Evolutionary conservation across 2,113 vertebrate species (phyloP).

Genomic region (Shinisaurus crocodilurus): DNA sequence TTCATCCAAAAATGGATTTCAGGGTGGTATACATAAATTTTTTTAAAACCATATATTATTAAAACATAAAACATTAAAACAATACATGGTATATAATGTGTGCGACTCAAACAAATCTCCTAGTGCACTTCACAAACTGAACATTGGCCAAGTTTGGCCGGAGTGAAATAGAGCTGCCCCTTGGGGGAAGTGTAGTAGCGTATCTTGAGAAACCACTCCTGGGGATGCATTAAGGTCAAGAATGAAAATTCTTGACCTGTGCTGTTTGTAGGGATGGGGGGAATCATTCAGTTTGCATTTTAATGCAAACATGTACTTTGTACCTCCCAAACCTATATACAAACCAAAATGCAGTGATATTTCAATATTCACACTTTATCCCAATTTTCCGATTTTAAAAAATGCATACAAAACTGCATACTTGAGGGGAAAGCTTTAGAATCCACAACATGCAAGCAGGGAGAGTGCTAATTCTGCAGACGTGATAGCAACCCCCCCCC

Average conservation of each 20-base stretch:
- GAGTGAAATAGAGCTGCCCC: not conserved
- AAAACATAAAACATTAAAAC: not conserved
- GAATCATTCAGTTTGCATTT: too few species aligned
- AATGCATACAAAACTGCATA: too few species aligned
- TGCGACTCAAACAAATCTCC: not conserved
- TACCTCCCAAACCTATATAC: too few species aligned
- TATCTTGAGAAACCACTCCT: too few species aligned
- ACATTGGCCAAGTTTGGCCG: not conserved
- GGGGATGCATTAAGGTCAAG: too few species aligned
- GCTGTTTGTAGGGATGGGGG: too few species aligned
- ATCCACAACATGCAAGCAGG: not conserved
- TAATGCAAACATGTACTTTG: too few species aligned
- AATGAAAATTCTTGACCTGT: too few species aligned
- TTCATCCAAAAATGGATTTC: not conserved
- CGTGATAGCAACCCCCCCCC: not conserved
- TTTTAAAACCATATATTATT: not conserved
- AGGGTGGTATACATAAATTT: not conserved
- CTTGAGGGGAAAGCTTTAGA: too few species aligned
- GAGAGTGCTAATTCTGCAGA: not conserved
- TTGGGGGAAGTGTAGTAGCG: not conserved
- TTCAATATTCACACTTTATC: too few species aligned
- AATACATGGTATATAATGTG: not conserved
- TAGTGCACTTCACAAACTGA: not conserved
- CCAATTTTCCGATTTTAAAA: too few species aligned
- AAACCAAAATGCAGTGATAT: too few species aligned